Evolutionary conservation across 2,113 vertebrate genomes (phyloP), one percentile per base, ranked within the genome.

Genomic region (Megalops atlanticus): DNA sequence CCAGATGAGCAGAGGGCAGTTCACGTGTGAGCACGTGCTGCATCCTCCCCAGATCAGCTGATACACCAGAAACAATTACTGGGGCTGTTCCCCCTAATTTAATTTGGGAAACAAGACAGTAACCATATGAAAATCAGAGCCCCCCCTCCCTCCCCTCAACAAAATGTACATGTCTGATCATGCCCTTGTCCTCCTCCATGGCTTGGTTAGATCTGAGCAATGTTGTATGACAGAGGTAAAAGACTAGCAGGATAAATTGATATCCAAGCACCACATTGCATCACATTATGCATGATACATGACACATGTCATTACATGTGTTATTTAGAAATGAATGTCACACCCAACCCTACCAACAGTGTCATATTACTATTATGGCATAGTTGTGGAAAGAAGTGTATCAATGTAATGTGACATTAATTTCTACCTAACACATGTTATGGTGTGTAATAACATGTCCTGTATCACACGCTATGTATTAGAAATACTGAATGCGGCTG

Each of bases 1-100:
- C 49, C 49, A 52, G 49, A 52, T 52, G 0, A 52, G 49, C 49
- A 45, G 43, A 45, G 43, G 6, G 6, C 43, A 45, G 6, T 45
- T 45, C 43, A 38, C 47, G 58, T 78, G 49, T 78, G 76, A 64
- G 35, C 35, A 41, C n/a, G 52, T 58, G 49, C 31, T 36, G 36
- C 33, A 18, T 64, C 27, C 52, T n/a, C 52, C 52, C 36, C 27
- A 49, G 31, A n/a, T 77, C 36, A 64, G 18, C 76, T 77, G 35
- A 77, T 27, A 27, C 11, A 58, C 49, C 76, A 38, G 24, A n/a
- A 15, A 69, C 68, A 69, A 69, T 52, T 3, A 3, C 16, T 18
- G 21, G 49, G 49, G 14, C 2, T 52, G 49, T 52, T 18, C 49
- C 16, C 11, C 14, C 16, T 52, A 52, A 52, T 52, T 11, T 45